Evolutionary conservation across 2,797 vertebrate genomes (phyloP), one percentile per base, ranked within the genome.

Genomic region (Neomorphus geoffroyi): DNA sequence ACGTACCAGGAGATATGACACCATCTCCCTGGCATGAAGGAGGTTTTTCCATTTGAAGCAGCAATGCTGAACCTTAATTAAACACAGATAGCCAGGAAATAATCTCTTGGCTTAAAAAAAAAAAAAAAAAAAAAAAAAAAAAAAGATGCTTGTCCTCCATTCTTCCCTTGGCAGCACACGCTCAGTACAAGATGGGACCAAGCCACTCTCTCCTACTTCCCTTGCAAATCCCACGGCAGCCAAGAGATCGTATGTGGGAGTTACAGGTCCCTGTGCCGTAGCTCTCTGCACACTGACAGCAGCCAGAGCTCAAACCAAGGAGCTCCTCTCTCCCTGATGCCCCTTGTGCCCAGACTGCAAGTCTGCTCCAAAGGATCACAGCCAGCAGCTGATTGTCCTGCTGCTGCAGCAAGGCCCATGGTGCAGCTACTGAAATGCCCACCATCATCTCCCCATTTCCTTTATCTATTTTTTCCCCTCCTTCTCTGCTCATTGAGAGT

Each of bases 31-130:
- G 78, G 88, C 82, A 88, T 10, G 6, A 73, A 86, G 22, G 13
- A 15, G 0, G 5, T 79, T 88, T 88, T 91, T 91, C 80, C 86
- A 82, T 77, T 90, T 77, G 66, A 50, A 90, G 90, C 74, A 93
- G 90, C 74, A 92, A 79, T 33, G 62, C 21, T 92, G 82, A 86
- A 54, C 45, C 88, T 81, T 16, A 48, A 82, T 86, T 67, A 80
- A 90, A 86, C 10, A n/a, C 57, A 92, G 60, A 91, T 66, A 95
- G 32, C 73, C 64, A 87, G 74, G 37, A 86, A 69, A 86, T 45
- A 86, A 57, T 64, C 56, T 71, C 80, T 46, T 86, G 74, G 17
- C 17, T 88, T 48, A 23, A 28, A 50, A n/a, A n/a, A n/a, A n/a
- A n/a, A n/a, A n/a, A n/a, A n/a, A n/a, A n/a, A n/a, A n/a, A n/a